Percentiles rank a stretch among this genome's conserved stretches.
Conservation (phyloP, 2,797 vertebrate genomes). For the Alosa sapidissima region DNA sequence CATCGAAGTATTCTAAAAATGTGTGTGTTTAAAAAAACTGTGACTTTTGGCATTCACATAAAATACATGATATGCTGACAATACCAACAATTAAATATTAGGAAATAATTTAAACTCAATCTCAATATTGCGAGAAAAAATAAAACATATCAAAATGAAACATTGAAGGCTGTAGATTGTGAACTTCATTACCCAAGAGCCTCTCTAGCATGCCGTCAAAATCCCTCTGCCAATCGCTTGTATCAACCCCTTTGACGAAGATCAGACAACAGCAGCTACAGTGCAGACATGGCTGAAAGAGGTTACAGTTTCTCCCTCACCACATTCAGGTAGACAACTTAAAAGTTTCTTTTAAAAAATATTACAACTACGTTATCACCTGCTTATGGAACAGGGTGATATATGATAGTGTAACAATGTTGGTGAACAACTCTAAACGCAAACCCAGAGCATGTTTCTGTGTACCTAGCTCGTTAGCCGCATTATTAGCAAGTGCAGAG, state of each 20-base stretch:
- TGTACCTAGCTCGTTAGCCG: background rate
- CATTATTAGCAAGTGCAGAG: constrained; percentile 43
- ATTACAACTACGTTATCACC: background rate
- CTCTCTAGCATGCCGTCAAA: background rate
- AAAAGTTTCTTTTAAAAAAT: background rate
- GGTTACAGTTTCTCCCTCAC: constrained; percentile 97
- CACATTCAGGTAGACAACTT: constrained; percentile 86
- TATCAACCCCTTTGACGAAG: constrained; percentile 35
- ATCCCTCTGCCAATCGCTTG: constrained; percentile 47
- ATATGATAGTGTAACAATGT: background rate
- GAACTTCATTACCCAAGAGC: constrained; percentile 31
- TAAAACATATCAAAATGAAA: background rate
- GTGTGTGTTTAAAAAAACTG: background rate
- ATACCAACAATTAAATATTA: background rate
- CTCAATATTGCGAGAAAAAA: background rate
- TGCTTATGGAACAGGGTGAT: background rate
- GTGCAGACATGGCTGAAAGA: constrained; percentile 85
- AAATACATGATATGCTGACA: background rate
- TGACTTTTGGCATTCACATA: background rate
- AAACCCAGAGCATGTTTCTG: background rate
- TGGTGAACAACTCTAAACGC: background rate
- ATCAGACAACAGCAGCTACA: constrained; percentile 66
- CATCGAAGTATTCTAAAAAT: constrained; percentile 7
- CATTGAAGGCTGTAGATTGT: background rate
- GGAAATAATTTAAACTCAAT: background rate